Conservation (phyloP, 2,888 invertebrate species). For the Megalurothrips usitatus region DNA sequence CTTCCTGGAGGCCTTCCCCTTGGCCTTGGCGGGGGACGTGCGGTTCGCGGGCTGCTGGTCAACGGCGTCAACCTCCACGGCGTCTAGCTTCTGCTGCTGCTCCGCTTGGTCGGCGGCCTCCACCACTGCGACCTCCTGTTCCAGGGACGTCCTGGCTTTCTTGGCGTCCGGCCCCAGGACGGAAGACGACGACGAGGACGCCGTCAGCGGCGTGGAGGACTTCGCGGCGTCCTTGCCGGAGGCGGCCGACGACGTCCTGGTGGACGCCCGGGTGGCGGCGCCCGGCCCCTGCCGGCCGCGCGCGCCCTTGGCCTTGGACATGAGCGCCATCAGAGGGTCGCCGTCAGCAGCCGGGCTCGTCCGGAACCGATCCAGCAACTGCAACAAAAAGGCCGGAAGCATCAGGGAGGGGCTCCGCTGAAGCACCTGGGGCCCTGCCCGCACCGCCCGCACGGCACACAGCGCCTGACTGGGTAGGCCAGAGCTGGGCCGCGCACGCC, state of each 20-base stretch:
- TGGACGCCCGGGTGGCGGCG: background rate
- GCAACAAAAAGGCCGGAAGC: constrained; percentile 39
- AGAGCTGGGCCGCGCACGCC: too few relatives aligned
- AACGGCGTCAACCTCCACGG: background rate
- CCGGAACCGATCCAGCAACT: constrained; percentile 57
- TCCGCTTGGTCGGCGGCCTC: background rate
- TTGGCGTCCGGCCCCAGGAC: background rate
- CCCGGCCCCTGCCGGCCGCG: background rate
- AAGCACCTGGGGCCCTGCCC: too few relatives aligned
- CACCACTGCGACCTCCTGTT: background rate
- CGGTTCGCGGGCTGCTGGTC: too few relatives aligned
- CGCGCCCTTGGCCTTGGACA: constrained; percentile 40
- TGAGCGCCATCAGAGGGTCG: constrained; percentile 52
- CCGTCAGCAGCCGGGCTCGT: constrained; percentile 52
- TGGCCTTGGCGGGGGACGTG: background rate
- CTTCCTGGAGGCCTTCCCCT: background rate
- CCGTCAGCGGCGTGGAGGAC: background rate
- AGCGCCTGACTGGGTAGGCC: too few relatives aligned
- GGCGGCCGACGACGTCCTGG: constrained; percentile 1
- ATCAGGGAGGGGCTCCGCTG: too few relatives aligned
- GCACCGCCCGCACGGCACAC: too few relatives aligned
- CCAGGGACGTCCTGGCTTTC: background rate
- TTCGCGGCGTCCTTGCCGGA: background rate
- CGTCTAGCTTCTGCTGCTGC: background rate
- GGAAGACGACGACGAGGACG: too few relatives aligned